Base-by-base conservation (phyloP, 37 sponge, comb jelly and placozoan species). In the Amphimedon queenslandica region DNA sequence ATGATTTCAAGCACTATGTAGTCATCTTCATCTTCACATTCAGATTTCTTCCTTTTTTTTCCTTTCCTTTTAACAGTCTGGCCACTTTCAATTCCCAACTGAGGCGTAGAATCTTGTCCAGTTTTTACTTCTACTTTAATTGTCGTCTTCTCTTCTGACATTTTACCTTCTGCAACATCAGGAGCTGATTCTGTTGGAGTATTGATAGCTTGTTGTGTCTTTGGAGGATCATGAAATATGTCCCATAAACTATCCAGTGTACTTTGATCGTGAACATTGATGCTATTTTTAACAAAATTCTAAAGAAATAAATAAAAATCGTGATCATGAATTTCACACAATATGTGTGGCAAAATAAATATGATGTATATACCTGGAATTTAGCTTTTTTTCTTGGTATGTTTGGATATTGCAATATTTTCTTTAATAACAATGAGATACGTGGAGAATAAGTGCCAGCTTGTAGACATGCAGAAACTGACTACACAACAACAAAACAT, bases 321-420 rank as follows among this genome's bases (percentile, higher is more conserved):
- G n/a, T 20, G n/a, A 33, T 77, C 1, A 34, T 37, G 18, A 13
- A 55, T 5, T 55, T 55, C n/a, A n/a, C 11, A 57, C 57, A 25
- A 75, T 71, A 33, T 35, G 13, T 11, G 13, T 41, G 32, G 13
- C 37, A 68, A 29, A 57, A 6, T 23, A 39, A 66, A 20, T 66
- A 47, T 29, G 11, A 51, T 20, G 10, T 53, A 72, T 81, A n/a
- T 66, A 92, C 96, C 69, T 91, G 75, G 82, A 98, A 98, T 55
- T 98, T 95, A 0, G 75, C 70, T 64, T 87, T 83, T 80, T 98
- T 98, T 55, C 99, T 58, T 36, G 99, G 99, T 4, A 98, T 89
- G 69, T 98, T 98, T 28, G 89, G 83, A 64, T 89, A 94, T n/a
- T 84, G 80, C 6, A 83, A 65, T 32, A 97, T 78, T 47, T 70